Base-by-base conservation (phyloP, 2,888 invertebrate species). In the Orchestes rusci region DNA sequence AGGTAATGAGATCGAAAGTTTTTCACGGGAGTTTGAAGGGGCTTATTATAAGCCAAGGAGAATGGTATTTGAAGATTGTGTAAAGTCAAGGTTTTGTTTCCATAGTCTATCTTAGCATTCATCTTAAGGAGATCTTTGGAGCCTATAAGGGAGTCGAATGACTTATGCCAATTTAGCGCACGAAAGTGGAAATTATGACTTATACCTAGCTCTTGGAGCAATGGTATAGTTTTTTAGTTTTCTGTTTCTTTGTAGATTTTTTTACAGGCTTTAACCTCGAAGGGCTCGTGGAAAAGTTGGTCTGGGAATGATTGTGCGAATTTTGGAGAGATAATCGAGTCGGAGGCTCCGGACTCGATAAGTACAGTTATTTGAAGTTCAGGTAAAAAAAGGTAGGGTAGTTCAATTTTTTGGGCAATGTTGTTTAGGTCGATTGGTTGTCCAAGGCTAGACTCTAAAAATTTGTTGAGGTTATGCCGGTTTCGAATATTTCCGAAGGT, bases 201-300 rank as follows among this genome's bases (percentile, higher is more conserved):
- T 17, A 45, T 45, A 8, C 41, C 45, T 10, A 45, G 19, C 36
- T 45, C 41, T 42, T 45, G 15, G 28, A 45, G 33, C 12, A 45
- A 41, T 13, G 34, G 16, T 16, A 27, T 23, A 7, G 5, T 23
- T 7, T 7, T 23, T 7, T 23, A 23, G 23, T 10, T 7, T 7
- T 23, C n/a, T n/a, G n/a, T 16, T 42, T 46, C 42, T 16, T 18
- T 2, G 16, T 23, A 32, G 3, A 15, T 46, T 28, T 42, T 15
- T 42, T 38, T 36, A 17, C 27, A 46, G 4, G 41, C 42, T 7
- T 31, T 45, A n/a, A 45, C 16, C 27, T 41, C 31, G 16, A 45
- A 44, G 3, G 44, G 29, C 20, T 37, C 36, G 10, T 16, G 8
- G 34, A 20, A 40, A 4, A 35, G 3, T 8, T 41, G 23, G 2